Percentiles rank a stretch among this genome's conserved stretches.
phyloP scores from a whole-genome alignment of 1,140 invertebrate species.

The Asbolus verrucosus region DNA sequence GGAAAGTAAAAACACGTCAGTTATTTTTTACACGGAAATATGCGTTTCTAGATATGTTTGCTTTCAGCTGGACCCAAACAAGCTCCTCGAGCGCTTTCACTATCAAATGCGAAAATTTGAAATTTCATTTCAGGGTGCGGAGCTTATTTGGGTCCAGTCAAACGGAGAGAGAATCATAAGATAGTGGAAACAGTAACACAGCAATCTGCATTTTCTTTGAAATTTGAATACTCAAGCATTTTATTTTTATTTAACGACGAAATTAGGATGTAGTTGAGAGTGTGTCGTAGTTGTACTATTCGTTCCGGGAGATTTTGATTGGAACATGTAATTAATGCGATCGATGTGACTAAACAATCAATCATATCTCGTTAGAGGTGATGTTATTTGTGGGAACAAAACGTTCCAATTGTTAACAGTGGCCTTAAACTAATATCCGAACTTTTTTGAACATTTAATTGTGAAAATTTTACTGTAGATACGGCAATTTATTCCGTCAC shows the following conservation, averaged over 20 bases:
- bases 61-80: neutral
- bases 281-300: conserved; percentile 16
- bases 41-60: neutral
- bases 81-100: neutral
- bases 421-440: conserved; percentile 57
- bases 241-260: conserved; percentile 37
- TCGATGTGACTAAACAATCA: conserved; percentile 48
- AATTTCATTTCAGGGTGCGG: too few species aligned
- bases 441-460: conserved; percentile 52
- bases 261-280: conserved; percentile 12
- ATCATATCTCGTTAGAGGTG: conserved; percentile 55
- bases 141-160: neutral
- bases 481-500: conserved; percentile 14
- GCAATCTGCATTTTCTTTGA: conserved; percentile 37
- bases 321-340: conserved; percentile 13
- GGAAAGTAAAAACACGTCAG: neutral
- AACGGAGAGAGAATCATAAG: conserved; percentile 31
- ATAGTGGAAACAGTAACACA: conserved; percentile 20
- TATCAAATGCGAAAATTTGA: too few species aligned
- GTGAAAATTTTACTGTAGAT: conserved; percentile 55
- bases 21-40: conserved; percentile 38
- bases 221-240: conserved; percentile 43
- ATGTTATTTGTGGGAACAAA: conserved; percentile 50
- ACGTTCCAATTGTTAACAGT: conserved; percentile 56
- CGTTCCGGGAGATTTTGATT: too few species aligned